Conservation (phyloP, 2,888 invertebrate genomes). For the Eupithecia centaureata region DNA sequence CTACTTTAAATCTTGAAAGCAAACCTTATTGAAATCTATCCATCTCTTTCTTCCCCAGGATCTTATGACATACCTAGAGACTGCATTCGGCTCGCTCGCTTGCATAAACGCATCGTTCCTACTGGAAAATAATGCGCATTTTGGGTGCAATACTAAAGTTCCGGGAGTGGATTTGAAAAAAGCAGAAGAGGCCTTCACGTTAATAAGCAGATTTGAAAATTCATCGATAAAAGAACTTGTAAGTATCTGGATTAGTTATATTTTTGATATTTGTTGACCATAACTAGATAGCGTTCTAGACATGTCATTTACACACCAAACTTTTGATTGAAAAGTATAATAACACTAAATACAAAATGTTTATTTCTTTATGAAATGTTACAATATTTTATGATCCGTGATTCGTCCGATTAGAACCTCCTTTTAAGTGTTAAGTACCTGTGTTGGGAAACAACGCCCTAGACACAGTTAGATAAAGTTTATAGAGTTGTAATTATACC, state of each 20-base stretch:
- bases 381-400: too few relatives aligned
- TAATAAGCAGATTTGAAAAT: slow-evolving; percentile 88
- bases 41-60: slow-evolving; percentile 71
- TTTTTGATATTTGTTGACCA: neutral
- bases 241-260: slow-evolving; percentile 45
- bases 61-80: slow-evolving; percentile 88
- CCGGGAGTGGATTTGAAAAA: slow-evolving; percentile 90
- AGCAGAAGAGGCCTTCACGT: slow-evolving; percentile 87
- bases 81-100: slow-evolving; percentile 92
- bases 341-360: too few relatives aligned
- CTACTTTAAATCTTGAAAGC: neutral
- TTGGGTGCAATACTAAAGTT: slow-evolving; percentile 91
- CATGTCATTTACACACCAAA: too few relatives aligned
- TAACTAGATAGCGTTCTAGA: neutral
- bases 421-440: too few relatives aligned
- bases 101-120: slow-evolving; percentile 96
- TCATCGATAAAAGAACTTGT: slow-evolving; percentile 86
- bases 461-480: too few relatives aligned
- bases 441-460: too few relatives aligned
- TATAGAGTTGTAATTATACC: too few relatives aligned
- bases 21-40: neutral
- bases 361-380: too few relatives aligned
- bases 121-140: slow-evolving; percentile 86
- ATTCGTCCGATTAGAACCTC: too few relatives aligned
- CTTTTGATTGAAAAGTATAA: too few relatives aligned